Percentiles rank a stretch among this genome's conserved stretches.
phyloP scores from a whole-genome alignment of 1,140 invertebrate genomes.

The Anastrepha ludens region DNA sequence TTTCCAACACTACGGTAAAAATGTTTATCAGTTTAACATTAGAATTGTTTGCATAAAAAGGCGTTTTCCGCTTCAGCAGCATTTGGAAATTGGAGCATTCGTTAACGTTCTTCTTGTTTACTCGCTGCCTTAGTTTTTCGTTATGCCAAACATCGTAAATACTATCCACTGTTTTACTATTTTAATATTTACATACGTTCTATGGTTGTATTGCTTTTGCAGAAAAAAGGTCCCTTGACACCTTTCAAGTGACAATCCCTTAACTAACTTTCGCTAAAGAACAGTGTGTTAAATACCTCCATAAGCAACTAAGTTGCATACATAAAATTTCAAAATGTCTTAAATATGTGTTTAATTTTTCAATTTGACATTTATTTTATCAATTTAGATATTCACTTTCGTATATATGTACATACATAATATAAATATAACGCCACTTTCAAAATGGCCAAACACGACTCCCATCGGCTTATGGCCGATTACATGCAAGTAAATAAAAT shows the following conservation, averaged over 20 bases:
- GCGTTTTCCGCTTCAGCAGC: too few species aligned
- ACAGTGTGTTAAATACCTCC: neutral
- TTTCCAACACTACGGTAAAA: too few species aligned
- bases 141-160: neutral
- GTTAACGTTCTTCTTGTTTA: neutral
- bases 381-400: too few species aligned
- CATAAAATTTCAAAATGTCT: neutral
- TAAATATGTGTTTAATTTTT: neutral
- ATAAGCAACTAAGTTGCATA: neutral
- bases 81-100: too few species aligned
- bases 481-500: neutral
- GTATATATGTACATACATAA: neutral
- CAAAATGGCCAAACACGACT: slow-evolving; percentile 46
- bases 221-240: neutral
- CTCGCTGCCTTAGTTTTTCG: neutral
- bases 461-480: neutral
- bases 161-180: neutral
- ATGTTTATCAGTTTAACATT: too few species aligned
- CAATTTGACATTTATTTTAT: too few species aligned
- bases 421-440: neutral
- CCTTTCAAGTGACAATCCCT: neutral
- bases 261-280: slow-evolving; percentile 33
- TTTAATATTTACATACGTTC: too few species aligned
- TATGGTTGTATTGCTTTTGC: too few species aligned
- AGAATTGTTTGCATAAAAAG: too few species aligned